A percentile compares a stretch with the other conserved stretches of the same genome.
Conservation (phyloP, 2,888 invertebrate genomes). For the Boloria euphrosyne region DNA sequence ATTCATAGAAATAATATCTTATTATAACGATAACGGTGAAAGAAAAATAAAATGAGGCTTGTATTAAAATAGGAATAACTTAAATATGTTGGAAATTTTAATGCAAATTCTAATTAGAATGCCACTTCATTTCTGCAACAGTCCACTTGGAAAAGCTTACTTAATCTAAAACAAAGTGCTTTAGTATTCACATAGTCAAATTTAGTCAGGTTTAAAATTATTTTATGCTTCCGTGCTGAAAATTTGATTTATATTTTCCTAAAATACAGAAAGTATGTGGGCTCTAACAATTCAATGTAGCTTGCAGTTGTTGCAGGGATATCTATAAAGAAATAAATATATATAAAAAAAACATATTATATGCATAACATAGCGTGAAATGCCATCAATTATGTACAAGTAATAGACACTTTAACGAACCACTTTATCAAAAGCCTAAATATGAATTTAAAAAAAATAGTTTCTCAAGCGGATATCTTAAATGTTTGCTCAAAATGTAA, state of each 20-base stretch:
- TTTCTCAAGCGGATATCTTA: not conserved
- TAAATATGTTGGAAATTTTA: conserved; percentile 39
- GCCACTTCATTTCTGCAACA: conserved; percentile 40
- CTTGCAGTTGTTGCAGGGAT: no score
- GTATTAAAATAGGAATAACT: conserved; percentile 35
- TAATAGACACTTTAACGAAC: no score
- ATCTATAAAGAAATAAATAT: no score
- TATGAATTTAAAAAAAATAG: no score
- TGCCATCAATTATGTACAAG: not conserved
- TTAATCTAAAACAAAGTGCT: conserved; percentile 39
- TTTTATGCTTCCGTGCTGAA: conserved; percentile 12
- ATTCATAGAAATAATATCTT: conserved; percentile 10
- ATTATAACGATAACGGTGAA: conserved; percentile 5
- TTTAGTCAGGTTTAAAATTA: conserved; percentile 34
- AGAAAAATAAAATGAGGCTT: conserved; percentile 28
- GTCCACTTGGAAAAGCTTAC: conserved; percentile 41
- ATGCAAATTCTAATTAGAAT: conserved; percentile 43
- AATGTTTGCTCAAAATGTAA: conserved; percentile 12
- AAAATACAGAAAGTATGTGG: not conserved
- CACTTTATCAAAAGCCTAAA: no score
- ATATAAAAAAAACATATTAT: no score
- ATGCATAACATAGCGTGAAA: not conserved
- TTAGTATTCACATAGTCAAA: conserved; percentile 38
- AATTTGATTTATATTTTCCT: conserved; percentile 4
- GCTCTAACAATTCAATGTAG: no score